phyloP scores from a whole-genome alignment of 2,888 invertebrate species.

The Seira sanloemensis region DNA sequence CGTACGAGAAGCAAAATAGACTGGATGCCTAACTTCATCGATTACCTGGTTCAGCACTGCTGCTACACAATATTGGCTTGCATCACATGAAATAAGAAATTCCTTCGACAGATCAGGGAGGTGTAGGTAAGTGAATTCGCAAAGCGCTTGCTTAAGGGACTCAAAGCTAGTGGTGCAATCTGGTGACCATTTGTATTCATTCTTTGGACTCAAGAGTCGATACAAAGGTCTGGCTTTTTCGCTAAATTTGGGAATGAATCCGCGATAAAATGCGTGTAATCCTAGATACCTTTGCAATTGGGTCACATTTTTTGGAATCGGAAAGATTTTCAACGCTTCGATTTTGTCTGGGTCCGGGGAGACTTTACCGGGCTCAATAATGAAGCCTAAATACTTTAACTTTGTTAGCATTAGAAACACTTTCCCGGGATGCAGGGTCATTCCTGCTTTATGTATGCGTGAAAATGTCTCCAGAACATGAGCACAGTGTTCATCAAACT shows the following conservation, averaged over 20 bases:
- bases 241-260: slow-evolving; percentile 55
- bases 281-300: slow-evolving; percentile 63
- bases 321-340: slow-evolving; percentile 59
- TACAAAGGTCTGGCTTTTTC: slow-evolving; percentile 46
- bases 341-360: slow-evolving; percentile 75
- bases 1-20: slow-evolving; percentile 67
- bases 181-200: slow-evolving; percentile 35
- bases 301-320: slow-evolving; percentile 46
- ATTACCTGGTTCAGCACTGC: slow-evolving; percentile 73
- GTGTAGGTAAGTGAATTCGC: slow-evolving; percentile 62
- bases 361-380: slow-evolving; percentile 74
- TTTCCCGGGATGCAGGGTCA: slow-evolving; percentile 72
- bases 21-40: slow-evolving; percentile 58
- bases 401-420: slow-evolving; percentile 51
- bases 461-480: neutral
- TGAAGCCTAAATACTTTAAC: slow-evolving; percentile 75
- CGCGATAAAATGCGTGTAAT: slow-evolving; percentile 47
- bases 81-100: slow-evolving; percentile 74
- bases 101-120: slow-evolving; percentile 70
- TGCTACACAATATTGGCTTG: slow-evolving; percentile 72
- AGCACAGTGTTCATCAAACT: slow-evolving; percentile 52
- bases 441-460: slow-evolving; percentile 68
- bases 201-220: slow-evolving; percentile 40
- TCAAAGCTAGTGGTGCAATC: slow-evolving; percentile 52
- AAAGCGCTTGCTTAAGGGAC: slow-evolving; percentile 15